phyloP scores from a whole-genome alignment of 2,888 invertebrate genomes.

The Torymus texanus region DNA sequence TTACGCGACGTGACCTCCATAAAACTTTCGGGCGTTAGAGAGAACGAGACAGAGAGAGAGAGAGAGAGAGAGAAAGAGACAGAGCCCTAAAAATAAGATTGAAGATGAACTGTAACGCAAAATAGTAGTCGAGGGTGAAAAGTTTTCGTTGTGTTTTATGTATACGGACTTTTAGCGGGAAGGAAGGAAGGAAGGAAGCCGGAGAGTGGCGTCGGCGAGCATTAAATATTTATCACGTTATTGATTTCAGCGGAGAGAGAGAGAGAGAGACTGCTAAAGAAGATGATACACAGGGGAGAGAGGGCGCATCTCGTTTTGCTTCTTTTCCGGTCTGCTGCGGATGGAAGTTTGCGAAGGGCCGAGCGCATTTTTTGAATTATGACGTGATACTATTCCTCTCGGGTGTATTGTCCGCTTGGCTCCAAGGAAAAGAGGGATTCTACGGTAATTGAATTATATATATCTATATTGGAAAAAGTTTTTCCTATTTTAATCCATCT shows the following conservation, averaged over 20 bases:
- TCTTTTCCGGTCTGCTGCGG: not conserved
- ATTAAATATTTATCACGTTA: conserved; percentile 1
- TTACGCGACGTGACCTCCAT: conserved; percentile 6
- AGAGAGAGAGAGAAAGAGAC: not conserved
- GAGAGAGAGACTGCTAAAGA: not conserved
- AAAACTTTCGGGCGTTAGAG: not conserved
- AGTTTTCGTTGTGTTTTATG: conserved; percentile 3
- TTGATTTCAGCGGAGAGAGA: not conserved
- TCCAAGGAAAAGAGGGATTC: no score
- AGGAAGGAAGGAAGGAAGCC: no score
- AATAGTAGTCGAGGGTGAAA: not conserved
- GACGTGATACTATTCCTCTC: no score
- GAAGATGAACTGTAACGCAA: no score
- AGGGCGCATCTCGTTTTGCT: not conserved
- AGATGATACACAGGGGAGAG: not conserved
- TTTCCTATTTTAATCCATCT: no score
- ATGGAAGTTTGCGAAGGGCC: no score
- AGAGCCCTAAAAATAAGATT: not conserved
- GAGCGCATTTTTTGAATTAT: no score
- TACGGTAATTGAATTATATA: no score
- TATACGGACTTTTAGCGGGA: no score
- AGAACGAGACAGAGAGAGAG: not conserved
- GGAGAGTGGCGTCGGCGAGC: no score
- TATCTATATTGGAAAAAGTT: no score
- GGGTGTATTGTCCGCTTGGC: no score